Evolutionary conservation across 2,113 vertebrate species (phyloP).

Genomic region (Cettia cetti): DNA sequence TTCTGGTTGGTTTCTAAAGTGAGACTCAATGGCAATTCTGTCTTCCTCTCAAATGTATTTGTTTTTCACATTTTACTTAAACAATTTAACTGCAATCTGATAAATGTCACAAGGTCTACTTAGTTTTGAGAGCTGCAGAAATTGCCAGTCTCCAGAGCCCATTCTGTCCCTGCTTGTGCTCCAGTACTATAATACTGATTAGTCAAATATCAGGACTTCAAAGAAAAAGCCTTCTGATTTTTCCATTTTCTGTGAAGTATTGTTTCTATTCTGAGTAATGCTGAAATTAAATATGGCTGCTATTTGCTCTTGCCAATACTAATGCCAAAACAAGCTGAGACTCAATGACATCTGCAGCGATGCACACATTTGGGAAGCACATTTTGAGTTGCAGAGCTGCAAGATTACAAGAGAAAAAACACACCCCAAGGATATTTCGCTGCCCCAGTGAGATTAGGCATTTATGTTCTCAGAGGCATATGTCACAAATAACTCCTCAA

Average conservation of each 20-base stretch:
- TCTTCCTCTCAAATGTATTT: background rate
- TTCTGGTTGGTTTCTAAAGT: background rate
- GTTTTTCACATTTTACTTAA: background rate
- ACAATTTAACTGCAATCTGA: background rate
- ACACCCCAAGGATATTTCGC: background rate
- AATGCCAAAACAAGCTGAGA: background rate
- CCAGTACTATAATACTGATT: background rate
- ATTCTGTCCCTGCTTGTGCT: background rate
- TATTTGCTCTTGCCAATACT: background rate
- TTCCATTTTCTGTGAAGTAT: background rate
- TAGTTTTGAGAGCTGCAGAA: background rate
- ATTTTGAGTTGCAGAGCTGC: background rate
- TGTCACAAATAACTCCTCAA: background rate
- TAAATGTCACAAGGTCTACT: background rate
- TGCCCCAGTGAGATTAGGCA: background rate
- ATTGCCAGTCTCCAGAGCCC: background rate
- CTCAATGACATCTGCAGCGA: background rate
- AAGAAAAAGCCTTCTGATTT: background rate
- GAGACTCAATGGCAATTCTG: background rate
- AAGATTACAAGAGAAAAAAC: background rate
- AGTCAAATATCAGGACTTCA: background rate
- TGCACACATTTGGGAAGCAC: background rate
- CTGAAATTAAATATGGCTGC: conserved; percentile 12
- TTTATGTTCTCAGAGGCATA: background rate
- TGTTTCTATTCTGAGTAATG: conserved; percentile 12